phyloP scores from a whole-genome alignment of 2,888 invertebrate species.

The Cryptocheilus praepositus region DNA sequence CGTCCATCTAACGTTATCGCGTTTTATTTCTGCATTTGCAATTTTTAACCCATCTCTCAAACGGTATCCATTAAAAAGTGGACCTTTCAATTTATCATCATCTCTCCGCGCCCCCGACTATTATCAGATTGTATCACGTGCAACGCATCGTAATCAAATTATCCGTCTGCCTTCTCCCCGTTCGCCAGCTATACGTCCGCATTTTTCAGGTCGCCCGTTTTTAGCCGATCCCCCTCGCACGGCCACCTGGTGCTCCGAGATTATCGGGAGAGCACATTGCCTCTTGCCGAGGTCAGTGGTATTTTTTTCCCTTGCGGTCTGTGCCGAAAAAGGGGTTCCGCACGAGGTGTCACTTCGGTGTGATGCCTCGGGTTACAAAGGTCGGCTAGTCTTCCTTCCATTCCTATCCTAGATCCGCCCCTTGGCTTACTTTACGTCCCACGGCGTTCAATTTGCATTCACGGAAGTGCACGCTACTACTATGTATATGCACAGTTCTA shows the following conservation, averaged over 20 bases:
- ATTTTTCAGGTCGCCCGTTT: constrained; percentile 5
- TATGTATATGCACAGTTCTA: constrained; percentile 19
- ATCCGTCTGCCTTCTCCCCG: no score
- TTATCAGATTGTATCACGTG: no score
- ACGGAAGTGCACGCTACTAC: constrained; percentile 47
- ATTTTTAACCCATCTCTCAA: no score
- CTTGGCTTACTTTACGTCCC: constrained; percentile 46
- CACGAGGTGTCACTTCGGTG: constrained; percentile 9
- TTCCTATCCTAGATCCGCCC: constrained; percentile 39
- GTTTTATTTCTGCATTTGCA: no score
- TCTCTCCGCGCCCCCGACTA: no score
- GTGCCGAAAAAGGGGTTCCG: constrained; percentile 9
- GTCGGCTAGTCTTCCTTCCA: constrained; percentile 48
- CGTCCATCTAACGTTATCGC: no score
- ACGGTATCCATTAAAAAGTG: not conserved
- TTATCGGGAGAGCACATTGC: no score
- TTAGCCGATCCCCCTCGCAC: constrained; percentile 8
- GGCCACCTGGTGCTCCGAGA: not conserved
- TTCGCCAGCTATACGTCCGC: no score
- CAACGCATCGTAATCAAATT: no score
- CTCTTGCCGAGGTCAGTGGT: no score
- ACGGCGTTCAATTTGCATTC: constrained; percentile 57
- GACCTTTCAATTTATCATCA: no score
- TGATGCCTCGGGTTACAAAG: constrained; percentile 45
- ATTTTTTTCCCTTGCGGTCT: constrained; percentile 5